Percentiles rank a stretch among this genome's conserved stretches.
Evolutionary conservation across 2,888 invertebrate species (phyloP).

Genomic region (Venusia cambrica): DNA sequence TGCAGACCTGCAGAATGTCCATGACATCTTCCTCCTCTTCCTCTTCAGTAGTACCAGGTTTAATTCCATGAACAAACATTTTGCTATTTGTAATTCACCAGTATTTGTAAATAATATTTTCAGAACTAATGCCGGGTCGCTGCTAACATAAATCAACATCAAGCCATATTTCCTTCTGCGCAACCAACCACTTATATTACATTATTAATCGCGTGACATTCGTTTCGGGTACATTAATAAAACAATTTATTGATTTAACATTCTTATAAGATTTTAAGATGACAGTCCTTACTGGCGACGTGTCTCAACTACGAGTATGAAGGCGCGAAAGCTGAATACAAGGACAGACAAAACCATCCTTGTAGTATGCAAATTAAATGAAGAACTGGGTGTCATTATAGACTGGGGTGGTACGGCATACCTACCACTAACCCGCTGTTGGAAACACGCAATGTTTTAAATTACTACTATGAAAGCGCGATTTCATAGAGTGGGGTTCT

Average conservation of each 20-base stretch:
- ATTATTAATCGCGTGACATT: slow-evolving; percentile 1
- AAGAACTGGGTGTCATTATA: slow-evolving; percentile 66
- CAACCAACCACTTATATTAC: slow-evolving; percentile 1
- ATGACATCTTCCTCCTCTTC: slow-evolving; percentile 82
- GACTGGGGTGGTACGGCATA: slow-evolving; percentile 61
- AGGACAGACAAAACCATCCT: slow-evolving; percentile 49
- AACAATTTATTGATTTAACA: slow-evolving; percentile 2
- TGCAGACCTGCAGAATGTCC: slow-evolving; percentile 71
- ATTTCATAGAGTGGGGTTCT: too few relatives aligned
- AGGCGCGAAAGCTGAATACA: slow-evolving; percentile 43
- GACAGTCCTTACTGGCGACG: slow-evolving; percentile 38
- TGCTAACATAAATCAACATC: too few relatives aligned
- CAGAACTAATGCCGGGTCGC: too few relatives aligned
- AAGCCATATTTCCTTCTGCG: background rate
- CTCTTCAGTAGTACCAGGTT: slow-evolving; percentile 79
- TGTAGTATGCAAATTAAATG: slow-evolving; percentile 73
- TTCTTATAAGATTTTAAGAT: slow-evolving; percentile 9
- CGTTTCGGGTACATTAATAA: background rate
- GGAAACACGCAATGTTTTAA: slow-evolving; percentile 53
- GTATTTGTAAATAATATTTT: background rate
- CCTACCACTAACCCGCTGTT: slow-evolving; percentile 39
- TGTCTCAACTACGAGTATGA: slow-evolving; percentile 42
- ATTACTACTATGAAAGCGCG: too few relatives aligned
- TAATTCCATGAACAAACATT: slow-evolving; percentile 82
- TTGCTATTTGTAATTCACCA: slow-evolving; percentile 13